Evolutionary conservation across 2,113 vertebrate genomes (phyloP).

Genomic region (Peromyscus maniculatus): DNA sequence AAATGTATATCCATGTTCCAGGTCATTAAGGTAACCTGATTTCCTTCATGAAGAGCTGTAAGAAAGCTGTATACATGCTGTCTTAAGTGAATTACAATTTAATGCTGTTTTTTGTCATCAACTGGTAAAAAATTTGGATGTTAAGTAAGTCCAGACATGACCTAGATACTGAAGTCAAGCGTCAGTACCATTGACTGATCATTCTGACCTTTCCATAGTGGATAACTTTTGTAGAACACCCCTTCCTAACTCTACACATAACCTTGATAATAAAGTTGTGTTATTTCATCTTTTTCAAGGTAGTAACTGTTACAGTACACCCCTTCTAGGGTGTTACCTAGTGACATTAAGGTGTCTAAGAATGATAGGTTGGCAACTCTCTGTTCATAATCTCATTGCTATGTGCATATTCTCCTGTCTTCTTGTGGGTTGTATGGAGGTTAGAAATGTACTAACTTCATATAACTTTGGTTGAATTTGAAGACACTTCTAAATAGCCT

Average conservation of each 20-base stretch:
- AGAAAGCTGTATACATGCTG: neutral
- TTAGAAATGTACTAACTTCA: neutral
- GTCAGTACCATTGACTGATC: neutral
- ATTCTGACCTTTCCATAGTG: neutral
- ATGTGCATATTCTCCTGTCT: neutral
- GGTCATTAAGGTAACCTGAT: neutral
- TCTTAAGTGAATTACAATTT: neutral
- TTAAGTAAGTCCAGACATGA: neutral
- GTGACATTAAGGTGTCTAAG: neutral
- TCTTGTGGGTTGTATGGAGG: neutral
- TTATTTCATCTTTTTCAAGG: neutral
- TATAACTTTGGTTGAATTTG: neutral
- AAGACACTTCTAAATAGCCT: neutral
- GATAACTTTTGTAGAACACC: neutral
- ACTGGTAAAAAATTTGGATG: neutral
- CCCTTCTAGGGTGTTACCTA: neutral
- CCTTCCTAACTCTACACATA: neutral
- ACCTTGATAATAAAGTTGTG: neutral
- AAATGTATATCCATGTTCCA: neutral
- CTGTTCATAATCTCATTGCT: neutral
- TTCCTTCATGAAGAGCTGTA: neutral
- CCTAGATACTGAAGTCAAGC: neutral
- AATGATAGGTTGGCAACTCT: neutral
- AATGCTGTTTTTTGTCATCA: neutral
- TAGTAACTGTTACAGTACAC: neutral